Evolutionary conservation across 2,888 invertebrate species (phyloP), one percentile per base, ranked within the genome.

Genomic region (Encarsia formosa): DNA sequence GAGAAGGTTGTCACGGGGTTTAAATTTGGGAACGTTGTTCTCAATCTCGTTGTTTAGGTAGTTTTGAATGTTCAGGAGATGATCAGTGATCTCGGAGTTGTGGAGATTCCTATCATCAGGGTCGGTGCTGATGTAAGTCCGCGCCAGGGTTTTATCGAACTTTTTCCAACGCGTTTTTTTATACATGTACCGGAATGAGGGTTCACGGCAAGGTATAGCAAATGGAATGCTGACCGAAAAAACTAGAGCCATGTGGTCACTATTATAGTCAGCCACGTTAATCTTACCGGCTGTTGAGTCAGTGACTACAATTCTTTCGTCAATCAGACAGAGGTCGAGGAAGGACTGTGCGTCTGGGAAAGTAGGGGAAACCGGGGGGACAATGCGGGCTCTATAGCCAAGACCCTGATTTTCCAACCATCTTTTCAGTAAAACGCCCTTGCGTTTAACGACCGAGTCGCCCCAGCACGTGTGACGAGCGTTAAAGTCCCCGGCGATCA

Each of bases 401-500:
- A 53, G 38, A 2, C n/a, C 2, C 11, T 47, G 29, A 4, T 15
- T 22, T 1, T 40, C 0, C 2, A 39, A 3, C 50, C 50, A 53
- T 2, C 40, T 47, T 23, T 23, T n/a, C 16, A 52, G n/a, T 2
- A 16, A 42, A 4, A n/a, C 19, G 0, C 56, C 56, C 11, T 56
- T 5, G 0, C 48, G 18, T 31, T 59, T 59, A 1, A 15, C 5
- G 4, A 34, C 40, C 1, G 43, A 11, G 43, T 43, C 43, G 4
- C 26, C 40, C 57, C 58, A 60, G 1, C 20, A 9, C 0, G 40
- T 9, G 23, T 53, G 53, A 5, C 51, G 48, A 1, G 48, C 51
- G 13, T 60, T 60, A 1, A 57, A 9, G n/a, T 60, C 60, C 1
- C 58, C 58, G 4, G 53, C 60, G n/a, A 59, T 18, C 6, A 59